Percentiles rank a stretch among this genome's conserved stretches.
Conservation (phyloP, 2,888 invertebrate species). For the Agriotes lineatus region DNA sequence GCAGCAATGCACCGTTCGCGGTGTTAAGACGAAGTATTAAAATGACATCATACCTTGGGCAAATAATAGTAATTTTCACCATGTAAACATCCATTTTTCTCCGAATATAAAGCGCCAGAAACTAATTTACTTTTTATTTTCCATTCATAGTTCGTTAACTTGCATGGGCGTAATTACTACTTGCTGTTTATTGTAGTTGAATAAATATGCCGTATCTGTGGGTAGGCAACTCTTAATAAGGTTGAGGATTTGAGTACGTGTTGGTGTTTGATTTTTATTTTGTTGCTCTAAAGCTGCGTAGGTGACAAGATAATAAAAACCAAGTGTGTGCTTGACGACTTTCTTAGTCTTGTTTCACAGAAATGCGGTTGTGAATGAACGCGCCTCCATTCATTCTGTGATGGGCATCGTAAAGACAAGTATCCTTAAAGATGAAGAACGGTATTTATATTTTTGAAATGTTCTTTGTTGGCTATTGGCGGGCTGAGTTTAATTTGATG, state of each 20-base stretch:
- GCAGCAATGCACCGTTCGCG: neutral
- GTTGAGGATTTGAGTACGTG: slow-evolving; percentile 35
- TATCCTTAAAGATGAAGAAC: too few species aligned
- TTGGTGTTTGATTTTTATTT: slow-evolving; percentile 42
- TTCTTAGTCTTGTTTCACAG: slow-evolving; percentile 15
- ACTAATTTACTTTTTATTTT: slow-evolving; percentile 13
- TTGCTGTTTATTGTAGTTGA: slow-evolving; percentile 23
- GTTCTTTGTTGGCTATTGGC: too few species aligned
- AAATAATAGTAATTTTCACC: neutral
- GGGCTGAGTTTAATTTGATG: too few species aligned
- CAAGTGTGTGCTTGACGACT: slow-evolving; percentile 3
- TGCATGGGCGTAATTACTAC: slow-evolving; percentile 35
- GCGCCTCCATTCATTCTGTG: slow-evolving; percentile 13
- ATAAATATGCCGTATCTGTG: slow-evolving; percentile 28
- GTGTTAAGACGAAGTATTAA: neutral
- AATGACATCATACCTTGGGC: neutral
- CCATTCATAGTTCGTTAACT: slow-evolving; percentile 26
- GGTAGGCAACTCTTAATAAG: slow-evolving; percentile 24
- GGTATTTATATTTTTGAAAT: too few species aligned
- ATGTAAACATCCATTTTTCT: too few species aligned
- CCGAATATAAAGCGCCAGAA: neutral
- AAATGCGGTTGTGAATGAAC: slow-evolving; percentile 21
- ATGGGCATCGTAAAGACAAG: neutral
- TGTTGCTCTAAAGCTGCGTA: slow-evolving; percentile 26
- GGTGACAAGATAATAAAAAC: slow-evolving; percentile 27